A percentile compares a stretch with the other conserved stretches of the same genome.
phyloP scores from a whole-genome alignment of 2,797 vertebrate species.

The Protonibea diacanthus region DNA sequence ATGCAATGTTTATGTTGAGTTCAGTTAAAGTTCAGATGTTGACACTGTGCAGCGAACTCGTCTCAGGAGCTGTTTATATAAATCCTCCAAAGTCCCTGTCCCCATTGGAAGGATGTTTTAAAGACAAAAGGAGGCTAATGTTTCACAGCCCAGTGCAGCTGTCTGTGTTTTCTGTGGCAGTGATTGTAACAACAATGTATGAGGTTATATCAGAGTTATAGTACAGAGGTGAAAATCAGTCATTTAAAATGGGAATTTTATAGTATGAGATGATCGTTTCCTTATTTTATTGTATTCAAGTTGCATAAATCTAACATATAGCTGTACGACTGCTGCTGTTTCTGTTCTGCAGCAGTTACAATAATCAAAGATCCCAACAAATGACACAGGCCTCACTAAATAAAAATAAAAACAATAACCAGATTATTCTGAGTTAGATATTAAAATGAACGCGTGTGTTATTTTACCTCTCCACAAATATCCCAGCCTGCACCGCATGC shows the following conservation, averaged over 20 bases:
- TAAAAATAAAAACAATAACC: not conserved
- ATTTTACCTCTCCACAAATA: slow-evolving; percentile 93
- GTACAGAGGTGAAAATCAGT: slow-evolving; percentile 31
- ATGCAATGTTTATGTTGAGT: slow-evolving; percentile 78
- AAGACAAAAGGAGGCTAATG: slow-evolving; percentile 60
- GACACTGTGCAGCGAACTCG: slow-evolving; percentile 74
- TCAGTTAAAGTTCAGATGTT: slow-evolving; percentile 79
- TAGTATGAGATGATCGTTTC: slow-evolving; percentile 11
- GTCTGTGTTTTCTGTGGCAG: slow-evolving; percentile 50
- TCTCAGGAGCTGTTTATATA: slow-evolving; percentile 79
- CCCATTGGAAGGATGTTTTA: slow-evolving; percentile 73
- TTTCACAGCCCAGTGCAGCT: slow-evolving; percentile 49
- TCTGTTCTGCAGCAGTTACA: not conserved
- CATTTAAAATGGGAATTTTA: slow-evolving; percentile 44
- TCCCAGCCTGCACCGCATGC: slow-evolving; percentile 94
- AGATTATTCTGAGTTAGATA: not conserved
- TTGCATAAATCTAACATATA: slow-evolving; percentile 16
- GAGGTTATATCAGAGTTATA: slow-evolving; percentile 36
- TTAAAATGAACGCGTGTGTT: not conserved
- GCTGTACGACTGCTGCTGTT: not conserved
- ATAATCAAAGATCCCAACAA: slow-evolving; percentile 1
- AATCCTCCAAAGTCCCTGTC: slow-evolving; percentile 64
- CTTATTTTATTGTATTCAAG: slow-evolving; percentile 19
- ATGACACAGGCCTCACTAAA: not conserved
- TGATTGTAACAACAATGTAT: slow-evolving; percentile 31